Evolutionary conservation across 1,140 invertebrate genomes (phyloP).

Genomic region (Stenopsyche tienmushanensis): DNA sequence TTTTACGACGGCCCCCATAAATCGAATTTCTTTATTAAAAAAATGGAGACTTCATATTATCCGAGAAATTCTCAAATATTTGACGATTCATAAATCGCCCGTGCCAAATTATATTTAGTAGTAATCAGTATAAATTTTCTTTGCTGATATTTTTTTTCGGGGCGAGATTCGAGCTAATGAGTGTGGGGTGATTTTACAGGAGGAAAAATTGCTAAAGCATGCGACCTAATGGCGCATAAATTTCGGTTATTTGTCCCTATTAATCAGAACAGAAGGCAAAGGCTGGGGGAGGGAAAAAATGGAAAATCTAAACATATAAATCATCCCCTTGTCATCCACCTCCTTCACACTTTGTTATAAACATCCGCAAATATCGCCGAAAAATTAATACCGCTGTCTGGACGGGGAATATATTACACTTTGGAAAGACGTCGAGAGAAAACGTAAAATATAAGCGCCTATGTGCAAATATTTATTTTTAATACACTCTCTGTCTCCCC

Average conservation of each 20-base stretch:
- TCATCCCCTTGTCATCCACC: constrained; percentile 1
- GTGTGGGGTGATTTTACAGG: no score
- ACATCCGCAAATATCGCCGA: neutral
- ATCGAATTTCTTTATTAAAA: no score
- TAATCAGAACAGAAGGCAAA: constrained; percentile 1
- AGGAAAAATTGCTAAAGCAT: no score
- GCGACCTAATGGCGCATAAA: constrained; percentile 5
- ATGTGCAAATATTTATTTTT: neutral
- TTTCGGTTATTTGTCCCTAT: constrained; percentile 1
- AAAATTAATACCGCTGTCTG: neutral
- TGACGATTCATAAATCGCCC: no score
- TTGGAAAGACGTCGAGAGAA: neutral
- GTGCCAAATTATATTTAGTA: no score
- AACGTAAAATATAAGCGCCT: neutral
- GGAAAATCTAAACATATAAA: constrained; percentile 10
- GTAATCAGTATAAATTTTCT: no score
- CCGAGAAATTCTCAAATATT: no score
- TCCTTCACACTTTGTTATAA: neutral
- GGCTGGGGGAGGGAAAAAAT: neutral
- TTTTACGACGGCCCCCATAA: no score
- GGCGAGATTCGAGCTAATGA: no score
- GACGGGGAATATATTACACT: neutral
- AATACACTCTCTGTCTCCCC: neutral
- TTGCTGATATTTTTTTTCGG: no score
- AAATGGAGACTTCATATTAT: no score